Evolutionary conservation across 2,888 invertebrate species (phyloP).

Genomic region (Dicroscelio sp.): DNA sequence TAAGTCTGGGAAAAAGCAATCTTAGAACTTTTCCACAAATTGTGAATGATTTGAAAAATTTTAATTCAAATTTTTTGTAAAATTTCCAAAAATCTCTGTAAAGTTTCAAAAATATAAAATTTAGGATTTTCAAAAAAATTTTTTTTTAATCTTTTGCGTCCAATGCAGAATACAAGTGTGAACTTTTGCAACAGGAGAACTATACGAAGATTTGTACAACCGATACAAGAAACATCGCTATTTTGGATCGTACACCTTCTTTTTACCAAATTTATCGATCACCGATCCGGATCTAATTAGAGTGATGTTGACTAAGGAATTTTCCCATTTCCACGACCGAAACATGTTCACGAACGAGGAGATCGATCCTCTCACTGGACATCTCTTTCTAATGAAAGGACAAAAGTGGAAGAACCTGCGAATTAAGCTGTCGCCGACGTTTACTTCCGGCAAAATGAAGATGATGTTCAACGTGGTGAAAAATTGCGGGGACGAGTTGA

Average conservation of each 20-base stretch:
- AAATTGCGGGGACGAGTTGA: slow-evolving; percentile 86
- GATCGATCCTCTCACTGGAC: slow-evolving; percentile 88
- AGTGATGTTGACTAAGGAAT: slow-evolving; percentile 89
- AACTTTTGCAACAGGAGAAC: slow-evolving; percentile 85
- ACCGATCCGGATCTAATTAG: slow-evolving; percentile 90
- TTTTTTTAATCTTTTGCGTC: no score
- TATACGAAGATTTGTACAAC: slow-evolving; percentile 83
- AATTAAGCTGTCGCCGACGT: slow-evolving; percentile 90
- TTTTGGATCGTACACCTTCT: slow-evolving; percentile 88
- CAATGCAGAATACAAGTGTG: no score
- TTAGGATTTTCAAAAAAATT: no score
- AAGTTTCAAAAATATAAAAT: background rate
- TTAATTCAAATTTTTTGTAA: background rate
- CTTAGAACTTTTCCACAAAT: no score
- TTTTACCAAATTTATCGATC: slow-evolving; percentile 88
- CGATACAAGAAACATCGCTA: slow-evolving; percentile 84
- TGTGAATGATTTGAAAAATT: background rate
- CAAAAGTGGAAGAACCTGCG: slow-evolving; percentile 90
- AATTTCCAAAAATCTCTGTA: background rate
- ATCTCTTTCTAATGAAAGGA: slow-evolving; percentile 89
- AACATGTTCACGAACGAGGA: slow-evolving; percentile 88
- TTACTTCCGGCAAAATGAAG: slow-evolving; percentile 91
- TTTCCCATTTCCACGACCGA: slow-evolving; percentile 90
- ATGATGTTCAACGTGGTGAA: slow-evolving; percentile 88
- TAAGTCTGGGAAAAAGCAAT: background rate